These are phyloP conservation scores for Sapajus apella DNA, from an alignment of 2,113 vertebrate species.

Conservation along the genomic window DNA sequence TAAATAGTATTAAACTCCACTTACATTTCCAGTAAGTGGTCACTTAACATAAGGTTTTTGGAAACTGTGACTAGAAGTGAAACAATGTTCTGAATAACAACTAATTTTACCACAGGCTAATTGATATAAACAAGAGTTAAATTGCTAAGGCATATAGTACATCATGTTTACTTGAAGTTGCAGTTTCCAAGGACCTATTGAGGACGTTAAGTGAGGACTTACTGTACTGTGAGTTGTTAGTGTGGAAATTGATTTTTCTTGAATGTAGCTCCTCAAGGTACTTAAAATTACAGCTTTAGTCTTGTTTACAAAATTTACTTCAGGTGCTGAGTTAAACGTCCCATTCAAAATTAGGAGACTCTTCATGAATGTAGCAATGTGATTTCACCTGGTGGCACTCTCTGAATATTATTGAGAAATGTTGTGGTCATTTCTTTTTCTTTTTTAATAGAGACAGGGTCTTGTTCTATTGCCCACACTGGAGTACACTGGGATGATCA, in stretches of 20 bases:
- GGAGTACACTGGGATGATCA: no score
- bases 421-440: neutral
- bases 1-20: neutral
- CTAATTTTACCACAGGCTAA: neutral
- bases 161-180: neutral
- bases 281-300: constrained; percentile 18
- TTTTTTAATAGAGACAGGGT: no score
- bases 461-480: no score
- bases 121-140: neutral
- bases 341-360: neutral
- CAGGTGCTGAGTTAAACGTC: constrained; percentile 1
- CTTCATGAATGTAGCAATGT: neutral
- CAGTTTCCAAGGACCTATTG: neutral
- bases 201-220: neutral
- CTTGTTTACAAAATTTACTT: neutral
- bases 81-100: neutral
- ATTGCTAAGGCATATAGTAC: neutral
- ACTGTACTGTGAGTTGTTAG: neutral
- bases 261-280: neutral
- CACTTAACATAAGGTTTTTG: neutral
- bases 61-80: neutral
- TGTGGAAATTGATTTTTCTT: constrained; percentile 39
- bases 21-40: neutral
- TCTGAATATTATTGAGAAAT: constrained; percentile 28
- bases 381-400: neutral